Evolutionary conservation across 2,113 vertebrate species (phyloP), one percentile per base, ranked within the genome.

Genomic region (Datnioides undecimradiatus): DNA sequence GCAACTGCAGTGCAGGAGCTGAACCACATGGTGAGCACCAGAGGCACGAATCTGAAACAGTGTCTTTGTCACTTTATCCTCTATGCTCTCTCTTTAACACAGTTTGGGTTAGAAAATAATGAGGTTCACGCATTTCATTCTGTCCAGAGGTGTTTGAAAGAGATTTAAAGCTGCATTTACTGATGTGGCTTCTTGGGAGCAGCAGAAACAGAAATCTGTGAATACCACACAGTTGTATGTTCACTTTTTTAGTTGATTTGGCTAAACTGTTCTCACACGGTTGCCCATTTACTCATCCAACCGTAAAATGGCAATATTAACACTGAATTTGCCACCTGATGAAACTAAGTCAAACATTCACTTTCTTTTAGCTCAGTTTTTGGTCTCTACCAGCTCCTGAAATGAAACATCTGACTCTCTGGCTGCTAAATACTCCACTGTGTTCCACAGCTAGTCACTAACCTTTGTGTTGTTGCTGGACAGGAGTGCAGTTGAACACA

Each of bases 21-120:
- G 48, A 45, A 76, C 65, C 55, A 1, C 70, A 63, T 62, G 72
- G 49, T 58, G 29, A 73, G 48, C 59, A 79, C 74, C 74, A 66
- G 71, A 70, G 73, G 74, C 76, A 66, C 16, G 8, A 54, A 63
- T 73, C 23, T 76, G 25, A 74, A 79, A 68, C 33, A 43, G 69
- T 16, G 68, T 55, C 69, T 78, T 59, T 70, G 73, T 82, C 59
- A 41, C 33, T 73, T 45, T 43, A 25, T 58, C 48, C 62, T 34
- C 41, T 12, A 38, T n/a, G 4, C 59, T 52, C 29, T 33, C 75
- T 41, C 48, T 52, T 52, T 31, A 55, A 70, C 40, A 33, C 27
- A 48, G 38, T 80, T 69, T 68, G 51, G 40, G 38, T 52, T 19
- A 13, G 3, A n/a, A 69, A 78, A 72, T 72, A 75, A 82, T 72